Evolutionary conservation across 2,888 invertebrate species (phyloP).

Genomic region (Microchrysa polita): DNA sequence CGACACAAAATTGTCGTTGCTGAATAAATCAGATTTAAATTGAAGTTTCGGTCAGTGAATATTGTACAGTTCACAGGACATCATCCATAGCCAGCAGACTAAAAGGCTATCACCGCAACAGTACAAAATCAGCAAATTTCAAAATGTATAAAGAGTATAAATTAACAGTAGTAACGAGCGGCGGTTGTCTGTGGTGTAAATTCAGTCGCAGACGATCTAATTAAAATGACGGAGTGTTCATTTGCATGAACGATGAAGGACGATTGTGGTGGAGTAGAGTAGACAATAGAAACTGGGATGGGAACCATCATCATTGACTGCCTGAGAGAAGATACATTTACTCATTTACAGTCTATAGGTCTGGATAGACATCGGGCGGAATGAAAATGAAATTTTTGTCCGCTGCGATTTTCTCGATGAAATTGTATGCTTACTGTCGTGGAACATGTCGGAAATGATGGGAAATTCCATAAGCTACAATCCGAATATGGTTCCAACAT

Average conservation of each 20-base stretch:
- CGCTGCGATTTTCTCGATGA: too few relatives aligned
- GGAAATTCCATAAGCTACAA: too few relatives aligned
- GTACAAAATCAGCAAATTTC: background rate
- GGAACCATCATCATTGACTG: too few relatives aligned
- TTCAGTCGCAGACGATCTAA: slow-evolving; percentile 1
- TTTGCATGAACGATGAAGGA: slow-evolving; percentile 15
- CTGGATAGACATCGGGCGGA: too few relatives aligned
- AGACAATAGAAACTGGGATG: too few relatives aligned
- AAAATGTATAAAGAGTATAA: background rate
- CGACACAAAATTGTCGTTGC: slow-evolving; percentile 27
- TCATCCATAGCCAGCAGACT: background rate
- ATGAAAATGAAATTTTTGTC: too few relatives aligned
- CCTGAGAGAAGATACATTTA: too few relatives aligned
- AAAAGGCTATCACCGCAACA: background rate
- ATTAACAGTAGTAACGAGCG: background rate
- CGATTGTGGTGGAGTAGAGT: too few relatives aligned
- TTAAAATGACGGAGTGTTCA: slow-evolving; percentile 31
- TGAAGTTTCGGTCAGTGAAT: slow-evolving; percentile 1
- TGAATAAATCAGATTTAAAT: slow-evolving; percentile 27
- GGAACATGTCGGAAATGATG: too few relatives aligned
- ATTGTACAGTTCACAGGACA: background rate
- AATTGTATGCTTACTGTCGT: too few relatives aligned
- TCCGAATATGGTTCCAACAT: too few relatives aligned
- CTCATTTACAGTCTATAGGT: too few relatives aligned
- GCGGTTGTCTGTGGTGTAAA: background rate